A percentile compares a stretch with the other conserved stretches of the same genome.
These are phyloP conservation scores for Ricordea florida DNA, from an alignment of 92 coral and sea anemone species.

Conservation along the genomic window DNA sequence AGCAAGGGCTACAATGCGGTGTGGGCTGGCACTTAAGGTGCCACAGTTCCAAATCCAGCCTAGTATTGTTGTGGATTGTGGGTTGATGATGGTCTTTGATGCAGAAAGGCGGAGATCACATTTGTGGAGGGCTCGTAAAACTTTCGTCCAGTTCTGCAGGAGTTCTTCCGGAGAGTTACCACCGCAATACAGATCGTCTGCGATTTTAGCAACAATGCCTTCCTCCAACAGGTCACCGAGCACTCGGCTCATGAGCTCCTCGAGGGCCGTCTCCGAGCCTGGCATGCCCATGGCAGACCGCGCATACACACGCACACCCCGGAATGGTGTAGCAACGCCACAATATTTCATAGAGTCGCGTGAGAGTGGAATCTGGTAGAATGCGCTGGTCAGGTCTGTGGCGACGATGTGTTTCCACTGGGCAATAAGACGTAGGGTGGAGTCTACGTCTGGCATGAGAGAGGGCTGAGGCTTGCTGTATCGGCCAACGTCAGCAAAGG, in stretches of 20 bases:
- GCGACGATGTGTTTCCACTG: constrained; percentile 63
- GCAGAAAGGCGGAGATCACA: constrained; percentile 50
- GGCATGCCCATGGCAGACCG: constrained; percentile 66
- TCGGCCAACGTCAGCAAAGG: constrained; percentile 37
- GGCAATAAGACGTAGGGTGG: constrained; percentile 45
- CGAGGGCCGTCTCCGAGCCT: constrained; percentile 61
- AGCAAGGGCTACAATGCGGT: constrained; percentile 47
- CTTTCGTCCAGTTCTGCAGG: constrained; percentile 44
- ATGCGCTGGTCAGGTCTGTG: constrained; percentile 61
- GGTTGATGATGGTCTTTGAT: constrained; percentile 50
- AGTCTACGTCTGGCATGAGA: constrained; percentile 26
- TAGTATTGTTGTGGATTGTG: constrained; percentile 31
- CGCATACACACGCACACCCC: constrained; percentile 34
- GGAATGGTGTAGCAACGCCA: constrained; percentile 50
- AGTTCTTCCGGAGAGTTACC: constrained; percentile 31
- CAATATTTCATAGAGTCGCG: constrained; percentile 55
- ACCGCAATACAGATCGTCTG: constrained; percentile 44
- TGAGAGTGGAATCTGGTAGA: constrained; percentile 61
- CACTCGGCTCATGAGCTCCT: constrained; percentile 58
- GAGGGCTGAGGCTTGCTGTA: constrained; percentile 55
- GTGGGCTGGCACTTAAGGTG: constrained; percentile 56
- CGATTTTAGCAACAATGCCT: constrained; percentile 46
- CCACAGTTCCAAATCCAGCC: constrained; percentile 52
- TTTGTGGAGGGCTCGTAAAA: constrained; percentile 41
- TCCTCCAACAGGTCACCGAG: constrained; percentile 40